Evolutionary conservation across 2,113 vertebrate genomes (phyloP).

Genomic region (Eleginops maclovinus): DNA sequence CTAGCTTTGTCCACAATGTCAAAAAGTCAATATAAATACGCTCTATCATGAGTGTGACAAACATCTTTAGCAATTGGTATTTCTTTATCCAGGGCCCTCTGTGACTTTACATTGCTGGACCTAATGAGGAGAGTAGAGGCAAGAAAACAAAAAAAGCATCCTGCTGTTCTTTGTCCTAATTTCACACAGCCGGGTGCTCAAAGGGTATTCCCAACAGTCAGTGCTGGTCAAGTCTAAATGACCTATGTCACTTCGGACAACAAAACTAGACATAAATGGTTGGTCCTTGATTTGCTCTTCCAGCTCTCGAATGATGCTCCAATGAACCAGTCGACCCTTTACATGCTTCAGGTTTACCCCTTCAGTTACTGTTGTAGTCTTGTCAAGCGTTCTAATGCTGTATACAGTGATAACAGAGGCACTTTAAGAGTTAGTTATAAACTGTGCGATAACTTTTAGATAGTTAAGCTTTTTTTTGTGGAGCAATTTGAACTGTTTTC

Average conservation of each 20-base stretch:
- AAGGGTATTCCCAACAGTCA: constrained; percentile 44
- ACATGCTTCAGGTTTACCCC: not conserved
- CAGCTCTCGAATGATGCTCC: not conserved
- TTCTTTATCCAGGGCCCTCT: not conserved
- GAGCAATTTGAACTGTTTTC: too few species aligned
- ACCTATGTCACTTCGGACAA: constrained; percentile 7
- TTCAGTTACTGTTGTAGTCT: not conserved
- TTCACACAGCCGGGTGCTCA: constrained; percentile 48
- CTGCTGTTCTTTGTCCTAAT: constrained; percentile 59
- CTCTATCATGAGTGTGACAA: too few species aligned
- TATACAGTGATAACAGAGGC: not conserved
- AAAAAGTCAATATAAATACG: too few species aligned
- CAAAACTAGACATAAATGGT: constrained; percentile 1
- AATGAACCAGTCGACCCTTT: not conserved
- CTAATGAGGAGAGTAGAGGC: constrained; percentile 29
- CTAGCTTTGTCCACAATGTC: too few species aligned
- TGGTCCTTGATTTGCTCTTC: not conserved
- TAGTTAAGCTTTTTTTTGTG: too few species aligned
- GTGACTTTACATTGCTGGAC: constrained; percentile 50
- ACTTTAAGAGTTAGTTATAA: too few species aligned
- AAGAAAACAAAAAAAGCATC: constrained; percentile 36
- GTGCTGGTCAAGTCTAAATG: constrained; percentile 36
- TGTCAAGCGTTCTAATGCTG: not conserved
- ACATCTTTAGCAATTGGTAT: too few species aligned
- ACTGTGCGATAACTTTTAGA: too few species aligned